Conservation (phyloP, 2,113 vertebrate species). For the Leucoraja erinaceus region DNA sequence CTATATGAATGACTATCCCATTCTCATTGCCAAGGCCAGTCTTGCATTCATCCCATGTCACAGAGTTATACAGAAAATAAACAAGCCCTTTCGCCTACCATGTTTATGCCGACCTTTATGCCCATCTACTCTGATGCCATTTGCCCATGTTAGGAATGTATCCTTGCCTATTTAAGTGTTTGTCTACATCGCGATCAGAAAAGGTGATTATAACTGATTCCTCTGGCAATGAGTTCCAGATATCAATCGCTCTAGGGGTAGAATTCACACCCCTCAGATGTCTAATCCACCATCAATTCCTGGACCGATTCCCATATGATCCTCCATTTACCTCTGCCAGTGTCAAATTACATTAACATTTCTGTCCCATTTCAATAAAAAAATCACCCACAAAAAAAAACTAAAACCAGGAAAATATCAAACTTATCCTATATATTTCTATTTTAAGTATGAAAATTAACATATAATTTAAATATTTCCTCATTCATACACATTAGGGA, state of each 20-base stretch:
- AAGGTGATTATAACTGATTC: no score
- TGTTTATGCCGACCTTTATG: no score
- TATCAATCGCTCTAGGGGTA: no score
- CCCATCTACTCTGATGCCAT: no score
- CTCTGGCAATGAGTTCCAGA: no score
- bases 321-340: background rate
- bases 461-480: background rate
- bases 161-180: no score
- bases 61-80: background rate
- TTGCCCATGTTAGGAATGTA: no score
- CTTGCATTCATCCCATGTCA: background rate
- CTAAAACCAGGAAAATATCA: background rate
- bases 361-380: background rate
- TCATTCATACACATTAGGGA: background rate
- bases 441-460: background rate
- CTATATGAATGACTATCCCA: background rate
- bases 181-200: no score
- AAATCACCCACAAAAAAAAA: background rate
- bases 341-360: background rate
- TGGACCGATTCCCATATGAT: background rate
- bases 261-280: no score
- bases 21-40: background rate
- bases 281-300: background rate
- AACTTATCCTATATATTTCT: background rate
- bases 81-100: no score